Base-by-base conservation (phyloP, 2,113 vertebrate genomes). In the Dicrurus megarhynchus region DNA sequence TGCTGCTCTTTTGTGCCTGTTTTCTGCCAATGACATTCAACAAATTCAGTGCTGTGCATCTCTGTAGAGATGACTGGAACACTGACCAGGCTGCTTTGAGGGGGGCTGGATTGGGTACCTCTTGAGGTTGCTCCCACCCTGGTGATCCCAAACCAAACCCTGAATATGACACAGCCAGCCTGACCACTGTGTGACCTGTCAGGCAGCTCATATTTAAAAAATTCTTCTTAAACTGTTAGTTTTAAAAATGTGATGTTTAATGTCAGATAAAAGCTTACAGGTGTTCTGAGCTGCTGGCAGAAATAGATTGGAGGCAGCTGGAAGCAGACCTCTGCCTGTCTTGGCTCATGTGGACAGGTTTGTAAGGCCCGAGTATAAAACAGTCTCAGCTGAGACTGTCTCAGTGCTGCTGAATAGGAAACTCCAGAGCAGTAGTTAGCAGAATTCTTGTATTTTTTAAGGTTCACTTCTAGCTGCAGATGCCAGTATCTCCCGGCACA, bases 161-260 rank as follows among this genome's bases (percentile, higher is more conserved):
- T 3, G 9, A 47, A 42, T 4, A 0, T 3, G 13, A 8, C 10
- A 30, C 3, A 63, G 76, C 28, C 28, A 39, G 30, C 19, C 33
- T 41, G 37, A 63, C 69, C 47, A 22, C 52, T 7, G 0, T 1
- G 6, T 3, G 2, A 28, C 28, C 11, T 4, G 3, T 26, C 35
- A 14, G 13, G 16, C 18, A 87, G 35, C 7, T 68, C 30, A 3
- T 32, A 20, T 24, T 61, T 46, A 6, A 52, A 56, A 91, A 68
- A 28, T 11, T 35, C 21, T 50, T 50, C 24, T 4, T 0, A 46
- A 87, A 41, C 16, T 1, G 2, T 50, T 73, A 11, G 28, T 46
- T 73, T 78, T 26, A 74, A 57, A 90, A 39, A 28, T 19, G 30
- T 5, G 7, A 42, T n/a, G 10, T 39, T 60, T 39, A 55, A 24